These are phyloP conservation scores for Rhagium mordax DNA, from an alignment of 2,888 invertebrate species.

Conservation along the genomic window DNA sequence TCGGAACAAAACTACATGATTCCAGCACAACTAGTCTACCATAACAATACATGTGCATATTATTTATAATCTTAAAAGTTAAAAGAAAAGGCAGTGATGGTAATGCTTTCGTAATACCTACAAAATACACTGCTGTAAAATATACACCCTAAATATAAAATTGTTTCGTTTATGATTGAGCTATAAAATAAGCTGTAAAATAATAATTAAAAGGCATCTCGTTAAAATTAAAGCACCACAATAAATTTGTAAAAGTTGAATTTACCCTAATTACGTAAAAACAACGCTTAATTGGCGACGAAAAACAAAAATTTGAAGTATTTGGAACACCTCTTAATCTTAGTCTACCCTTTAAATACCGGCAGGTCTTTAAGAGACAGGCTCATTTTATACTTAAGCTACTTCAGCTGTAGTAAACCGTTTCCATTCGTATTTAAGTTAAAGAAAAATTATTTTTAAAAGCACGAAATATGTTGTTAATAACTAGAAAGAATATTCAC, in stretches of 20 bases:
- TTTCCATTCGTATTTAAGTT: no score
- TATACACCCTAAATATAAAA: constrained; percentile 18
- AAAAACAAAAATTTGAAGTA: constrained; percentile 29
- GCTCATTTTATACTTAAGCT: neutral
- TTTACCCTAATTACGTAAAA: constrained; percentile 31
- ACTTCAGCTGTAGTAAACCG: no score
- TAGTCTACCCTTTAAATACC: constrained; percentile 6
- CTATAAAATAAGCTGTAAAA: constrained; percentile 28
- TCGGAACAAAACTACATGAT: no score
- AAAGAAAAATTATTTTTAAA: no score
- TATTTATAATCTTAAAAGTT: no score
- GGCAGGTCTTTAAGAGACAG: neutral
- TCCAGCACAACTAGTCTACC: no score
- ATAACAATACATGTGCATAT: no score
- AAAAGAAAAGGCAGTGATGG: no score
- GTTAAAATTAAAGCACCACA: constrained; percentile 19
- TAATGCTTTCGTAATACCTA: neutral
- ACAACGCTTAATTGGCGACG: constrained; percentile 10
- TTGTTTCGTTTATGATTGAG: constrained; percentile 27
- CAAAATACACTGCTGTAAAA: constrained; percentile 14
- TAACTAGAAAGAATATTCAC: no score
- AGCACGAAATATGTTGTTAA: no score
- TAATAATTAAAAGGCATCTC: constrained; percentile 30
- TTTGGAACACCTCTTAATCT: constrained; percentile 5
- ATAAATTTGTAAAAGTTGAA: constrained; percentile 27